These are phyloP conservation scores for Drosophila nannoptera DNA, from an alignment of 1,140 invertebrate genomes.

Conservation along the genomic window DNA sequence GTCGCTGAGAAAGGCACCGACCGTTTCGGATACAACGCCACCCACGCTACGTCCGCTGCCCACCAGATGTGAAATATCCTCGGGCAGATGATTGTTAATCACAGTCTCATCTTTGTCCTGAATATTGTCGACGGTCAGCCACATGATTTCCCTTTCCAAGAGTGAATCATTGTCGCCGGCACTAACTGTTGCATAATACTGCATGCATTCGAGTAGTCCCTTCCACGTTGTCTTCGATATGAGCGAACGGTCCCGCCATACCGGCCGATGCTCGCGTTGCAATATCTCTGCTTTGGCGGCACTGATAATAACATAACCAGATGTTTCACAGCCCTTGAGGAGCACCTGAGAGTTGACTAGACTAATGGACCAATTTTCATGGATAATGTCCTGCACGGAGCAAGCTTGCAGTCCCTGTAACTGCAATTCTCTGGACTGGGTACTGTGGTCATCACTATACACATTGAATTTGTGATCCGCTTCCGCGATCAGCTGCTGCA, in stretches of 20 bases:
- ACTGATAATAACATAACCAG: conserved; percentile 97
- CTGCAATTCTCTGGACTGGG: conserved; percentile 86
- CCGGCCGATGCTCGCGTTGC: conserved; percentile 93
- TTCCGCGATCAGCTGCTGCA: conserved; percentile 95
- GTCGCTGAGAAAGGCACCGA: conserved; percentile 87
- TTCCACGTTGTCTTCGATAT: conserved; percentile 97
- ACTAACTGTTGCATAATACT: conserved; percentile 98
- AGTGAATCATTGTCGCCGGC: conserved; percentile 88
- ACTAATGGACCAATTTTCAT: conserved; percentile 93
- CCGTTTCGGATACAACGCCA: conserved; percentile 94
- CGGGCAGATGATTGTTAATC: conserved; percentile 87
- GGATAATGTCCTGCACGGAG: conserved; percentile 91
- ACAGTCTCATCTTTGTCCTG: conserved; percentile 91
- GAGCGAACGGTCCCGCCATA: conserved; percentile 93
- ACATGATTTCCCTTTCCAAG: conserved; percentile 93
- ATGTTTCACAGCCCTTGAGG: conserved; percentile 96
- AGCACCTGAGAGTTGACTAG: conserved; percentile 97
- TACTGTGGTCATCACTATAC: conserved; percentile 92
- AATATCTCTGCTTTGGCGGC: conserved; percentile 96
- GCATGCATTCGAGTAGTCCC: conserved; percentile 97
- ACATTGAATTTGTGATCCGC: conserved; percentile 96
- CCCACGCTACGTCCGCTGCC: conserved; percentile 97
- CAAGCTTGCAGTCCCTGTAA: conserved; percentile 92
- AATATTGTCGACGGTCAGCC: conserved; percentile 95
- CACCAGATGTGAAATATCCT: conserved; percentile 93